Evolutionary conservation across 2,888 invertebrate species (phyloP), one percentile per base, ranked within the genome.

Genomic region (Habroteleia sp.): DNA sequence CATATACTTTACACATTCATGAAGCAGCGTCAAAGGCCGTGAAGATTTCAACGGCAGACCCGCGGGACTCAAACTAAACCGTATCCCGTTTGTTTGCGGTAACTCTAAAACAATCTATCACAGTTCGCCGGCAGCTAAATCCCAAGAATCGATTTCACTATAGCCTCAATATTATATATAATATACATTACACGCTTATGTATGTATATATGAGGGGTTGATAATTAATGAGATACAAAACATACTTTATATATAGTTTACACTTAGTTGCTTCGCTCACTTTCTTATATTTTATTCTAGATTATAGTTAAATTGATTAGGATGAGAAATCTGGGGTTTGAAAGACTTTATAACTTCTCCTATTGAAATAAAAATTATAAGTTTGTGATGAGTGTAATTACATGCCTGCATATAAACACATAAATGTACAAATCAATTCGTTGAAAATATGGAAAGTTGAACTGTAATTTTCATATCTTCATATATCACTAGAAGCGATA

Each of bases 101-200:
- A 83, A 84, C 82, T 83, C 84, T 82, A 80, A 84, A 86, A 87
- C 86, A 86, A 87, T 87, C 86, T 84, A 87, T 87, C 85, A 85
- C 80, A 79, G 56, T 76, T 71, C 46, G 69, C 74, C 78, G 75
- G 76, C 73, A 75, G 76, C 79, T 76, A 79, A 71, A 78, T 74
- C 80, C 60, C 76, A 76, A 76, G 79, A 78, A 84, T 82, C 83
- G 80, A 83, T 81, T 80, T 78, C 77, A 77, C 66, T 73, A 52
- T 65, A n/a, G n/a, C 60, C 76, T 74, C 74, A 76, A 77, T 74
- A 74, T 79, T 66, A 69, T 72, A 46, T 66, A 69, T 72, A 75
- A 50, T 41, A 65, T 54, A 71, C 77, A 60, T 20, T 20, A 20
- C 20, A 20, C 4, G 20, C 14, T 6, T 25, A 29, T 41, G 48